Percentiles rank a stretch among this genome's conserved stretches.
Conservation (phyloP, 2,888 invertebrate genomes). For the Parnassius smintheus region DNA sequence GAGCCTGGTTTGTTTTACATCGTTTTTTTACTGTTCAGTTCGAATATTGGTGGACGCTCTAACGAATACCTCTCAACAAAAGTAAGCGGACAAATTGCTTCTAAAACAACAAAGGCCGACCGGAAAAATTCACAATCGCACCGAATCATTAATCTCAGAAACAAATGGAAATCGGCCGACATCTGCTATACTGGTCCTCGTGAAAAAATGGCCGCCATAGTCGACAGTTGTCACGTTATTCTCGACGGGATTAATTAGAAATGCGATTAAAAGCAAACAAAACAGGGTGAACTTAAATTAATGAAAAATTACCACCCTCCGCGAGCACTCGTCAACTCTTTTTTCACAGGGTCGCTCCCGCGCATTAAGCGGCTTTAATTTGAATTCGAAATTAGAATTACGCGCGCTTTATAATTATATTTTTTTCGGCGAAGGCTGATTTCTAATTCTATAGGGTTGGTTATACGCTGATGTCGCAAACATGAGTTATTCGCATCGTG, state of each 20-base stretch:
- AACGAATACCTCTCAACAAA: conserved; percentile 77
- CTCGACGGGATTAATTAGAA: conserved; percentile 82
- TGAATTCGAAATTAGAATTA: conserved; percentile 82
- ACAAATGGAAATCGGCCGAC: conserved; percentile 81
- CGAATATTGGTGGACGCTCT: conserved; percentile 73
- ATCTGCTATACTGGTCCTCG: conserved; percentile 75
- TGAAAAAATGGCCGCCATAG: conserved; percentile 73
- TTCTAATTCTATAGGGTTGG: conserved; percentile 71
- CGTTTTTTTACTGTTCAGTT: conserved; percentile 58
- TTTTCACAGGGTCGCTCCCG: conserved; percentile 79
- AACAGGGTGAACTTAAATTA: conserved; percentile 82
- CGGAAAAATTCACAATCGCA: conserved; percentile 81
- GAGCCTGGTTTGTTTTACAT: conserved; percentile 45
- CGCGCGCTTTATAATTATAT: conserved; percentile 81
- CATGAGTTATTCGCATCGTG: conserved; percentile 30
- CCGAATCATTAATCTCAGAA: conserved; percentile 82
- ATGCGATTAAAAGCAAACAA: conserved; percentile 82
- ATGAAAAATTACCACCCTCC: conserved; percentile 82
- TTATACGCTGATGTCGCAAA: conserved; percentile 47
- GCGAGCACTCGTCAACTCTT: conserved; percentile 80
- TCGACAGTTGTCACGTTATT: conserved; percentile 82
- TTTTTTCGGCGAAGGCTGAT: conserved; percentile 68
- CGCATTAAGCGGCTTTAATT: conserved; percentile 82
- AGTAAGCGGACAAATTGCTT: conserved; percentile 81
- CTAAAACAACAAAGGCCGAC: conserved; percentile 81